Evolutionary conservation across 1,140 invertebrate species (phyloP).

Genomic region (Meloidogyne chitwoodi): DNA sequence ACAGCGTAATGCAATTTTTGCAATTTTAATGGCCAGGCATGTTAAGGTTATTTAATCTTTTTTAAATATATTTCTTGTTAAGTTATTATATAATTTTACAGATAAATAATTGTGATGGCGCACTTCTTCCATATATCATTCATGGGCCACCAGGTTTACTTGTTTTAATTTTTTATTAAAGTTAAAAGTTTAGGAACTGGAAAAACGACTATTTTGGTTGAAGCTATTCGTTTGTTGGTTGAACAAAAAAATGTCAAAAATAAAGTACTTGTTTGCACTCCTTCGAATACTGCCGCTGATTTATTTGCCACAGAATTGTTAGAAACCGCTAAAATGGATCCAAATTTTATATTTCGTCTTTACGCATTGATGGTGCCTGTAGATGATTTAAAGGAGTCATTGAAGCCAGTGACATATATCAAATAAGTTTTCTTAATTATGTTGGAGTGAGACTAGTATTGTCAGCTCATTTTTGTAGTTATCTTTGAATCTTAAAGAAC

Average conservation of each 20-base stretch:
- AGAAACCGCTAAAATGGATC: background rate
- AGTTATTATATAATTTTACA: background rate
- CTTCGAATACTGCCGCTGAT: constrained; percentile 31
- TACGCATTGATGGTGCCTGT: constrained; percentile 19
- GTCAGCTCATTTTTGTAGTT: no score
- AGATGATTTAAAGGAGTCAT: background rate
- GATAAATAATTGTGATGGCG: constrained; percentile 1
- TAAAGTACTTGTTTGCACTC: constrained; percentile 24
- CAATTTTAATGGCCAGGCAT: background rate
- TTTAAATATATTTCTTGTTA: background rate
- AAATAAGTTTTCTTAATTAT: constrained; percentile 16
- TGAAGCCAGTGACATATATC: constrained; percentile 7
- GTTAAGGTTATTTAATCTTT: background rate
- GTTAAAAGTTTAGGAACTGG: constrained; percentile 19
- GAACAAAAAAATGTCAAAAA: background rate
- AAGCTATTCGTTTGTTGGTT: constrained; percentile 21
- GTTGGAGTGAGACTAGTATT: no score
- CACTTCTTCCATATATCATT: constrained; percentile 6
- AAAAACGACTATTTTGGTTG: constrained; percentile 25
- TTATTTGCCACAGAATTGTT: constrained; percentile 26
- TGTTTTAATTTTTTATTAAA: background rate
- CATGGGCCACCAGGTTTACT: constrained; percentile 20
- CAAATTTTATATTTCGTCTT: constrained; percentile 10
- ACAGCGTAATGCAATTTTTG: constrained; percentile 14
- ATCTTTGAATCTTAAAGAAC: no score